Evolutionary conservation across 2,888 invertebrate species (phyloP), one percentile per base, ranked within the genome.

Genomic region (Acanthoscelides obtectus): DNA sequence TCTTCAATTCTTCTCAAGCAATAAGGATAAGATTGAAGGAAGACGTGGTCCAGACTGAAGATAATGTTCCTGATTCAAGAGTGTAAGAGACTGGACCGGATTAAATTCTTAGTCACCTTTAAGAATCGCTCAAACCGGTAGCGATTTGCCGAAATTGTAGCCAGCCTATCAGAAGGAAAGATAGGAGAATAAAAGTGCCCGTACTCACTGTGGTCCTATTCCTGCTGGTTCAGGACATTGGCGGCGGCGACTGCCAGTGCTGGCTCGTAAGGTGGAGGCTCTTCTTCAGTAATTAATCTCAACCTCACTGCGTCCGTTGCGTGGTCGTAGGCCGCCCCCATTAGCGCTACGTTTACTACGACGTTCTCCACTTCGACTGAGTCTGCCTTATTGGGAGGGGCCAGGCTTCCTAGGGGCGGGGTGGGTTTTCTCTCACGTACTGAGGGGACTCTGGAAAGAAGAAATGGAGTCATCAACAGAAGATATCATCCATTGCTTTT

Each of bases 301-400:
- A 86, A 79, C 71, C 83, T 79, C 20, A 86, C 86, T 22, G 84
- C 83, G 76, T 87, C 86, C 21, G 84, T 84, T 22, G 83, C 81
- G 4, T 85, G 80, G 73, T 86, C 86, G 75, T 86, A 86, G 66
- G 84, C 81, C 4, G 81, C 68, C 69, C 73, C 17, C 66, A 70
- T 85, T 20, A 81, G 81, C 25, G 80, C 77, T 67, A 76, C 75
- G 12, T 80, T 78, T 25, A 77, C 79, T 73, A 78, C 75, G 4
- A 80, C 75, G 72, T 80, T 83, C 79, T 90, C 90, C 74, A 89
- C 86, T 78, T 90, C 89, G 0, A 89, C 88, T 66, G 87, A 87
- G 77, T 87, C 88, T 69, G 88, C 88, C 80, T 87, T 89, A 64
- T 82, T 74, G 20, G 82, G 82, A 1, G 67, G 81, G 5, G 45